Base-by-base conservation (phyloP, 2,113 vertebrate genomes). In the Raphicerus campestris region DNA sequence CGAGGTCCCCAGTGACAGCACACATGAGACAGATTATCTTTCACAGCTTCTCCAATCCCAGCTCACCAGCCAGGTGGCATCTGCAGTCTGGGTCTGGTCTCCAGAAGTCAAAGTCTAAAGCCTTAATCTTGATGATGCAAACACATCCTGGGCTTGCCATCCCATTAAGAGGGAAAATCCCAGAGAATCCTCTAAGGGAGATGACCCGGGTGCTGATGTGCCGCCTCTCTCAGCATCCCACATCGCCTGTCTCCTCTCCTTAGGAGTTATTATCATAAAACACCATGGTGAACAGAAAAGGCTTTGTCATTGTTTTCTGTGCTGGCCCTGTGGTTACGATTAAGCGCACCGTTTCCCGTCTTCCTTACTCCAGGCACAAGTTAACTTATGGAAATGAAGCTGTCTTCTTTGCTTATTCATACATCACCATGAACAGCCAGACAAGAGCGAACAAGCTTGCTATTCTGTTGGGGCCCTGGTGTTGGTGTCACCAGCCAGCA, bases 361-460 rank as follows among this genome's bases (percentile, higher is more conserved):
- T 98, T 93, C 87, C 97, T 97, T 96, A 98, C 98, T 98, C 94
- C 39, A 96, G 97, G 97, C 95, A 95, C 96, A 98, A 98, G 97
- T 97, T 97, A 98, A 92, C 97, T 98, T 98, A 98, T 95, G 98
- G 98, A 98, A 99, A 99, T 98, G 96, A 98, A 98, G 98, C 97
- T 98, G 97, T 98, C 97, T 97, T 94, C 98, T 97, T 98, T 92
- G 97, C 95, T 98, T 98, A 98, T 96, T 98, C 98, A 98, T 98
- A 98, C 58, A 98, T 98, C 98, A 98, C 88, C 93, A 88, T 96
- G 98, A 98, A 98, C 94, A 98, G 97, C 66, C 97, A 98, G 98
- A 98, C 96, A 98, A 98, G 97, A 97, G 93, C 14, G 96, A 98
- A 98, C 82, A 97, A 94, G 96, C 95, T 96, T 92, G 80, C 78